Percentiles rank a stretch among this genome's conserved stretches.
Evolutionary conservation across 2,113 vertebrate species (phyloP).

Genomic region (Amblyopsis rosae): DNA sequence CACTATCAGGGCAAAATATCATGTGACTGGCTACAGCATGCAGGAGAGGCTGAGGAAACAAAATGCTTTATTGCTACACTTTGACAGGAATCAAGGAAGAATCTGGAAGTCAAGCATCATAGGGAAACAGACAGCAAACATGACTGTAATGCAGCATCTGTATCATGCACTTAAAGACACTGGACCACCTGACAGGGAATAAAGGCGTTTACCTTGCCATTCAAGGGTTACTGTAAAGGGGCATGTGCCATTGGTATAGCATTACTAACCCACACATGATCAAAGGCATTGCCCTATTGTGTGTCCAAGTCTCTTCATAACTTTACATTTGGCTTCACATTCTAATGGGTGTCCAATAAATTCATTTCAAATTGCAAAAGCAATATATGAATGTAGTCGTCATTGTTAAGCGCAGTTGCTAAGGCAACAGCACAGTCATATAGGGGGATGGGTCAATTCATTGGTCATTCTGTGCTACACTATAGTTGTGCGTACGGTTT

Average conservation of each 20-base stretch:
- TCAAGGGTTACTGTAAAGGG: constrained; percentile 19
- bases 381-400: constrained; percentile 39
- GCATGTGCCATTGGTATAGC: neutral
- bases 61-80: constrained; percentile 74
- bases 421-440: constrained; percentile 63
- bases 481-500: constrained; percentile 34
- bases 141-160: constrained; percentile 60
- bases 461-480: constrained; percentile 52
- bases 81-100: constrained; percentile 66
- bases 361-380: constrained; percentile 44
- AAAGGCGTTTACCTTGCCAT: constrained; percentile 36
- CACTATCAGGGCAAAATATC: constrained; percentile 58
- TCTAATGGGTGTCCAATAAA: constrained; percentile 10
- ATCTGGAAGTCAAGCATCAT: constrained; percentile 70
- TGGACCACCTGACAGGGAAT: constrained; percentile 24
- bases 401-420: constrained; percentile 40
- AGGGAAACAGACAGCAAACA: constrained; percentile 59
- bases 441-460: constrained; percentile 34
- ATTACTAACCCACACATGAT: no score
- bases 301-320: neutral
- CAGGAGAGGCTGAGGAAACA: constrained; percentile 55
- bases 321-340: no score
- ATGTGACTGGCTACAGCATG: constrained; percentile 67
- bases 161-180: constrained; percentile 63
- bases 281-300: no score